phyloP scores from a whole-genome alignment of 2,113 vertebrate species.

The Boulengeromyrus knoepffleri region DNA sequence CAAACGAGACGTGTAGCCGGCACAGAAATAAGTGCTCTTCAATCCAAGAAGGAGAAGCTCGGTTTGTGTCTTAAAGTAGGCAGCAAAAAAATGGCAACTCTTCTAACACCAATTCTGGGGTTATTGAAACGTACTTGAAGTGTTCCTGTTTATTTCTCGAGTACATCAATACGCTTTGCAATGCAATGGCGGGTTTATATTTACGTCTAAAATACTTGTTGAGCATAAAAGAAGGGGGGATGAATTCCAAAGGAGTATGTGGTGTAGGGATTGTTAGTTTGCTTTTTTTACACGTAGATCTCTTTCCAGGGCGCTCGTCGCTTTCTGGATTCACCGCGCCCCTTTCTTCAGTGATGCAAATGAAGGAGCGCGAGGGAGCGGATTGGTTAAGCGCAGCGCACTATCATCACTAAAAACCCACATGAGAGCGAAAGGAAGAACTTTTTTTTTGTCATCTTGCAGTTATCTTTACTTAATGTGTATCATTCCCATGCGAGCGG shows the following conservation, averaged over 20 bases:
- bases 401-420: constrained; percentile 41
- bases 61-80: background rate
- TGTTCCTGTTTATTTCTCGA: background rate
- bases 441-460: constrained; percentile 35
- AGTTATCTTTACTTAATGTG: constrained; percentile 36
- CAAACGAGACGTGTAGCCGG: background rate
- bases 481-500: constrained; percentile 48
- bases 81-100: background rate
- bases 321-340: constrained; percentile 27
- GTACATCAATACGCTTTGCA: constrained; percentile 2
- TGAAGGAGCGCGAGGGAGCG: constrained; percentile 34
- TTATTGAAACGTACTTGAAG: background rate
- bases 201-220: constrained; percentile 15
- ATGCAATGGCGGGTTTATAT: background rate
- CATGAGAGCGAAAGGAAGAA: constrained; percentile 32
- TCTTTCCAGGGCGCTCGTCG: background rate
- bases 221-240: background rate
- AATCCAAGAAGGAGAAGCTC: background rate
- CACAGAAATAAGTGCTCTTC: background rate
- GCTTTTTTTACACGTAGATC: background rate
- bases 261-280: constrained; percentile 7
- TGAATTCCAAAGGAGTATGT: background rate
- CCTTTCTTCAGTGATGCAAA: constrained; percentile 55
- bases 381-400: constrained; percentile 50
- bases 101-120: background rate